Percentiles rank a stretch among this genome's conserved stretches.
These are phyloP conservation scores for Leptopilina syphax DNA, from an alignment of 2,888 invertebrate species.

Conservation along the genomic window DNA sequence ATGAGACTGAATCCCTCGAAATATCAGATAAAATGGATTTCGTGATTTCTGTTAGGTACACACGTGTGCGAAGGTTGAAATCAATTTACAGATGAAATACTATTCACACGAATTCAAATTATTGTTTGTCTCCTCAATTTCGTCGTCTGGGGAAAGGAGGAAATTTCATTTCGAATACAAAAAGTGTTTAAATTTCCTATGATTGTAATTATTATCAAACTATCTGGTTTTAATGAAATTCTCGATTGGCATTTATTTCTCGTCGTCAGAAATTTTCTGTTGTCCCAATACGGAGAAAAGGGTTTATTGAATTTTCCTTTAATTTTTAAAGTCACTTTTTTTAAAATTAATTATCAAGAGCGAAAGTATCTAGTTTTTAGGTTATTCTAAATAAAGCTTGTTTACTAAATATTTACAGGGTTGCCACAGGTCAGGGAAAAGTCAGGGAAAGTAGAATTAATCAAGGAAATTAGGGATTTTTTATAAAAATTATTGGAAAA, in stretches of 20 bases:
- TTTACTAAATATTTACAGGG: no score
- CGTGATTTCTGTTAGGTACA: not conserved
- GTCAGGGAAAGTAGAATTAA: no score
- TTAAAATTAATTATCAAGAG: no score
- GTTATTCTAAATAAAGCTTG: no score
- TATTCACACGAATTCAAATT: conserved; percentile 11
- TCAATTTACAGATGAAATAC: conserved; percentile 1
- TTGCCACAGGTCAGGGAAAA: no score
- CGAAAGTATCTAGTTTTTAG: no score
- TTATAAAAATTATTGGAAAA: no score
- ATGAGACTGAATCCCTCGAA: not conserved
- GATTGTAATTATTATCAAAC: not conserved
- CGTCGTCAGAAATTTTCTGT: no score
- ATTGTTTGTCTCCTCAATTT: conserved; percentile 14
- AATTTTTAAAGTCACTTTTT: no score
- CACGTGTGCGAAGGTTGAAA: not conserved
- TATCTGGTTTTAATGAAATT: not conserved
- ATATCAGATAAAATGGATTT: conserved; percentile 18
- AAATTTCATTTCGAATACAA: not conserved
- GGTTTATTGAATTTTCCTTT: no score
- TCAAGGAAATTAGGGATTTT: no score
- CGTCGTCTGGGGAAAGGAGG: not conserved
- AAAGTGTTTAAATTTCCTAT: not conserved
- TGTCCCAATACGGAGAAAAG: no score
- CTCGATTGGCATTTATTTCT: not conserved